Base-by-base conservation (phyloP, 2,797 vertebrate genomes). In the Morelia viridis region DNA sequence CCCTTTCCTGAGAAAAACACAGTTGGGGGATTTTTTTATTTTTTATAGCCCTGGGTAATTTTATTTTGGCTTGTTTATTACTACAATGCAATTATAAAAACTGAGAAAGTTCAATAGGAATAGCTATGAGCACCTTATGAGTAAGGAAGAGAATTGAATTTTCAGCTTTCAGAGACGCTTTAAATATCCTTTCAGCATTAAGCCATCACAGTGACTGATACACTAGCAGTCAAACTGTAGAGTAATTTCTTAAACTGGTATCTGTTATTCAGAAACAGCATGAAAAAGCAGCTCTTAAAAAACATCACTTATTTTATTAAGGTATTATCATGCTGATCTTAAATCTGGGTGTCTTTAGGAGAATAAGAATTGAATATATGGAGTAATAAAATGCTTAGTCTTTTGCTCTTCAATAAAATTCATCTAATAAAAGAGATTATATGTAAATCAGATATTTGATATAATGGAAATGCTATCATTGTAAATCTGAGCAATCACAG, bases 141-240 rank as follows among this genome's bases (percentile, higher is more conserved):
- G 12, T 87, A 15, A 91, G 91, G 83, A 56, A 86, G 57, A 58
- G 89, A 95, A 85, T 10, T 87, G 62, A 89, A 89, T 89, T 89
- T 89, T 83, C 62, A 94, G 65, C 28, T 85, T 62, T 87, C 92
- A 26, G 86, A 57, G 60, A 94, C 92, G 61, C 60, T 86, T 93
- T 87, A 86, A 91, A 90, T 94, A 94, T 92, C 93, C 94, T 87
- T 95, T 92, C 87, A 76, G n/a, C 28, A 90, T 0, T 0, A 92
- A 31, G 19, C 91, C 89, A 57, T 50, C 76, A 56, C 61, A 88
- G 5, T 89, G 89, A 95, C 28, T 94, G 91, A 71, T 80, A 41
- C 92, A 88, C 95, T 93, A 94, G 93, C 93, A 93, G 84, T 95
- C 95, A 95, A 86, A 92, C 15, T 17, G 76, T 4, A 61, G 68